Percentiles rank a stretch among this genome's conserved stretches.
These are phyloP conservation scores for Melikaiella ostensackeni DNA, from an alignment of 2,888 invertebrate genomes.

Conservation along the genomic window DNA sequence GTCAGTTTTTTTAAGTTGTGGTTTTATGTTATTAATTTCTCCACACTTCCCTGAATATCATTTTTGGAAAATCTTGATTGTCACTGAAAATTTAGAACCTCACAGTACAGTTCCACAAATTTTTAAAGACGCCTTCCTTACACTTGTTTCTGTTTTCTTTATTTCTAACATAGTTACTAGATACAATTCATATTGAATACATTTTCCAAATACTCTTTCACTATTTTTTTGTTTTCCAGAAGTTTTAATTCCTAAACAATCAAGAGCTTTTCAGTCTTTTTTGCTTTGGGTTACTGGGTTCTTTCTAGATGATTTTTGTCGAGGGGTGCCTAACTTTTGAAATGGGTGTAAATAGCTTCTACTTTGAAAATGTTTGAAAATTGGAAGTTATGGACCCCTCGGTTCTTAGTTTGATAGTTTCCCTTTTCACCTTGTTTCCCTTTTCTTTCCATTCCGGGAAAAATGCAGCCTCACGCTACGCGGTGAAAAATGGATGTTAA, in stretches of 20 bases:
- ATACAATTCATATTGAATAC: background rate
- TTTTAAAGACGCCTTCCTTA: background rate
- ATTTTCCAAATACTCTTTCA: conserved; percentile 3
- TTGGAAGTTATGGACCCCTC: background rate
- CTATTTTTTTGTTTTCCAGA: conserved; percentile 20
- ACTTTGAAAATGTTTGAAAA: background rate
- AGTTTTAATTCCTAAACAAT: conserved; percentile 30
- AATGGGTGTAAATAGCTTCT: background rate
- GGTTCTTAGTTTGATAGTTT: background rate
- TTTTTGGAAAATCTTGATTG: conserved; percentile 13
- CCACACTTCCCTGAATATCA: background rate
- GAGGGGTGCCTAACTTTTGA: background rate
- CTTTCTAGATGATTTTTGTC: background rate
- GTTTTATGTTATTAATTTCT: conserved; percentile 7
- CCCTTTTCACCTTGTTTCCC: conserved; percentile 1
- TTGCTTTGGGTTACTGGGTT: conserved; percentile 4
- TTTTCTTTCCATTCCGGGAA: conserved; percentile 19
- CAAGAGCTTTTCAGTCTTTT: conserved; percentile 22
- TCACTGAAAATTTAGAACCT: background rate
- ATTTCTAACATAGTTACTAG: conserved; percentile 1
- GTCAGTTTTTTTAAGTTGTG: conserved; percentile 13
- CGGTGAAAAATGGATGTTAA: no score
- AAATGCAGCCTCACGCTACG: background rate
- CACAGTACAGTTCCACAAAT: background rate
- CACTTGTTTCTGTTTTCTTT: conserved; percentile 1